Percentiles rank a stretch among this genome's conserved stretches.
Evolutionary conservation across 1,140 invertebrate genomes (phyloP).

Genomic region (Cylas formicarius): DNA sequence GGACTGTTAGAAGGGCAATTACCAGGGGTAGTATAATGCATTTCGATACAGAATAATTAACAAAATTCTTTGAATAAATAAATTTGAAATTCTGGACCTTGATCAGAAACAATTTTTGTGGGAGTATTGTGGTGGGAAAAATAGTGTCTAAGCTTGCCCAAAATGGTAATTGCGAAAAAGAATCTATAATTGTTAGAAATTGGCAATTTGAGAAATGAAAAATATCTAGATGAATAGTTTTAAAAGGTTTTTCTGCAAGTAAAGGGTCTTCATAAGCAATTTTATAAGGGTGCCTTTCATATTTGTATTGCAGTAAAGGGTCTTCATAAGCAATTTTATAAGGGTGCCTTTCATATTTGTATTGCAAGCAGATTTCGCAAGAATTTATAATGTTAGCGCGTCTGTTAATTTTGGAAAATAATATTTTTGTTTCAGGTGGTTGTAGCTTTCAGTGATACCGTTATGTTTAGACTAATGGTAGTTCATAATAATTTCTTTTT

Average conservation of each 20-base stretch:
- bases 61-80: constrained; percentile 26
- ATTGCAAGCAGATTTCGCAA: constrained; percentile 18
- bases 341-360: constrained; percentile 1
- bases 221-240: constrained; percentile 28
- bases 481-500: constrained; percentile 9
- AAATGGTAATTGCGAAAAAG: constrained; percentile 19
- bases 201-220: constrained; percentile 23
- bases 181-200: constrained; percentile 30
- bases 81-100: constrained; percentile 27
- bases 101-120: constrained; percentile 19
- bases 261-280: constrained; percentile 14
- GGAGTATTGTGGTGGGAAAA: constrained; percentile 15
- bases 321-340: background rate
- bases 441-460: constrained; percentile 20
- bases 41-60: constrained; percentile 20
- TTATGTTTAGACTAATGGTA: constrained; percentile 20
- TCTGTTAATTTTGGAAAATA: constrained; percentile 20
- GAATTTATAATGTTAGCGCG: constrained; percentile 11
- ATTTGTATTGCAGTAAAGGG: constrained; percentile 20
- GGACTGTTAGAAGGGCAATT: constrained; percentile 21
- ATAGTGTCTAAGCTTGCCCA: constrained; percentile 8
- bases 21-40: constrained; percentile 18
- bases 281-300: constrained; percentile 20
- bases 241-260: constrained; percentile 28
- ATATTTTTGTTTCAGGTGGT: constrained; percentile 15